A percentile compares a stretch with the other conserved stretches of the same genome.
Evolutionary conservation across 1,140 invertebrate genomes (phyloP).

Genomic region (Drosophila tani): DNA sequence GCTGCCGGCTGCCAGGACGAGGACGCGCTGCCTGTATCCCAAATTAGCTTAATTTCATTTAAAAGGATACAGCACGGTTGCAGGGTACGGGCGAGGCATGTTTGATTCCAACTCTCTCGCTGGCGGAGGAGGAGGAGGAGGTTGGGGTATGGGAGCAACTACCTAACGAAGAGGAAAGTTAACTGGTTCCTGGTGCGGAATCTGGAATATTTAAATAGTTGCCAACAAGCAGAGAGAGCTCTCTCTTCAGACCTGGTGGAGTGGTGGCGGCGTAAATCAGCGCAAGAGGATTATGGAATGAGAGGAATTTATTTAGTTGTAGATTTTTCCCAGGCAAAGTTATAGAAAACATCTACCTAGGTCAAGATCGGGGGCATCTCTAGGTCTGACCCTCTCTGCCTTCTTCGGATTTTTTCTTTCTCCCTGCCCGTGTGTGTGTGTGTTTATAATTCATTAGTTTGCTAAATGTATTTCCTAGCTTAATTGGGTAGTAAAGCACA

Average conservation of each 20-base stretch:
- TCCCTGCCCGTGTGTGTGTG: slow-evolving; percentile 16
- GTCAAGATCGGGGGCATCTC: background rate
- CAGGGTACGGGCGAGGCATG: slow-evolving; percentile 6
- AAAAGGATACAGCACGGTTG: slow-evolving; percentile 63
- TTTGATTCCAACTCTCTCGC: slow-evolving; percentile 13
- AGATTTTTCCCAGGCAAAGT: background rate
- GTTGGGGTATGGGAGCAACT: too few relatives aligned
- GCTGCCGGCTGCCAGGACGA: slow-evolving; percentile 13
- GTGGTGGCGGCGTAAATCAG: background rate
- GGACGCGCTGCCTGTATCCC: slow-evolving; percentile 64
- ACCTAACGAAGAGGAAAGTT: slow-evolving; percentile 44
- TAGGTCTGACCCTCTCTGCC: slow-evolving; percentile 2
- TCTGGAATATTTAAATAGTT: slow-evolving; percentile 45
- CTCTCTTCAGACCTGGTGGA: background rate
- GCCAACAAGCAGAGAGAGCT: slow-evolving; percentile 18
- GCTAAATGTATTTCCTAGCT: slow-evolving; percentile 75
- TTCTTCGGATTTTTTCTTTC: background rate
- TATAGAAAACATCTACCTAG: too few relatives aligned
- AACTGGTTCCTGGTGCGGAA: slow-evolving; percentile 34
- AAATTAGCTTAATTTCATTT: slow-evolving; percentile 84
- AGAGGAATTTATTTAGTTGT: background rate
- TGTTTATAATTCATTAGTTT: slow-evolving; percentile 79
- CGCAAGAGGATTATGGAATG: slow-evolving; percentile 1
- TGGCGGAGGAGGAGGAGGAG: background rate
- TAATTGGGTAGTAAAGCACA: slow-evolving; percentile 69